A percentile compares a stretch with the other conserved stretches of the same genome.
These are phyloP conservation scores for Cetonia aurata DNA, from an alignment of 2,888 invertebrate genomes.

Conservation along the genomic window DNA sequence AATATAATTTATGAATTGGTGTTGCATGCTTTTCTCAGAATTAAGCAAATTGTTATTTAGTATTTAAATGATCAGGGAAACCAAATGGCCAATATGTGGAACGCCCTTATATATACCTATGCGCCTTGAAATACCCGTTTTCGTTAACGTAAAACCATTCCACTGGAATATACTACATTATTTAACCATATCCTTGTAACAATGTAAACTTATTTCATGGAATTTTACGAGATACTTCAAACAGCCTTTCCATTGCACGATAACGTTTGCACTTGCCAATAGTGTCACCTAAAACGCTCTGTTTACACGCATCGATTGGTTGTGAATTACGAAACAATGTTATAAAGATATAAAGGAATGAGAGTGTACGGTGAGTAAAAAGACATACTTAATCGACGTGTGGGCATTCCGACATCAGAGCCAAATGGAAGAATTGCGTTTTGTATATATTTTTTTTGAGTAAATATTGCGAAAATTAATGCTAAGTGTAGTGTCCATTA, in stretches of 20 bases:
- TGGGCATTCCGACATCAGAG: slow-evolving; percentile 28
- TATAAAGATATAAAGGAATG: slow-evolving; percentile 40
- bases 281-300: slow-evolving; percentile 37
- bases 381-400: slow-evolving; percentile 29
- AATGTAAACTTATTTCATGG: slow-evolving; percentile 23
- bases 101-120: no score
- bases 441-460: slow-evolving; percentile 18
- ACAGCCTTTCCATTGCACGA: slow-evolving; percentile 19
- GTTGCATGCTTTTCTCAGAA: no score
- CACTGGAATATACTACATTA: slow-evolving; percentile 23
- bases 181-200: slow-evolving; percentile 18
- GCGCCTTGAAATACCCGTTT: no score
- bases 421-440: slow-evolving; percentile 13
- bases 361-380: slow-evolving; percentile 32
- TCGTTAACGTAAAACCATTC: not conserved
- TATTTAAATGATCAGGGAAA: no score
- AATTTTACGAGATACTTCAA: slow-evolving; percentile 25
- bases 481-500: not conserved
- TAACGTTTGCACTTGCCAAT: slow-evolving; percentile 28
- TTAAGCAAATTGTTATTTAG: no score
- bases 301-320: slow-evolving; percentile 40
- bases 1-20: no score
- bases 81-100: no score
- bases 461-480: slow-evolving; percentile 24
- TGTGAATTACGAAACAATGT: slow-evolving; percentile 39